Evolutionary conservation across 2,888 invertebrate genomes (phyloP).

Genomic region (Hydrotaea cyrtoneurina): DNA sequence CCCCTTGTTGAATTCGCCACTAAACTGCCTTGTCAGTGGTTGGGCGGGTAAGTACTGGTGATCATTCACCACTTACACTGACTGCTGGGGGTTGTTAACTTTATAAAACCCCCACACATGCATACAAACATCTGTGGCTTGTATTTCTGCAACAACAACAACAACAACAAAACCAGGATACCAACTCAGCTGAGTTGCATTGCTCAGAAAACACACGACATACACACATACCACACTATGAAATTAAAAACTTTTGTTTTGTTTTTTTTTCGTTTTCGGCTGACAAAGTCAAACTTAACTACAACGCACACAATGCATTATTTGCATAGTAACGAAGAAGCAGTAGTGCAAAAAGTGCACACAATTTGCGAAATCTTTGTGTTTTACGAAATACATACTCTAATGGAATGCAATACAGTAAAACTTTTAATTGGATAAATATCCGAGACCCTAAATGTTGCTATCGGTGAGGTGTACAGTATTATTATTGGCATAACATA

Average conservation of each 20-base stretch:
- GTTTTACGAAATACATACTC: neutral
- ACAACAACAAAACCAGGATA: no score
- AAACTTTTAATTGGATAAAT: neutral
- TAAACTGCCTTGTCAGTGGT: no score
- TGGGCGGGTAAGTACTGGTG: no score
- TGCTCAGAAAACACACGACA: neutral
- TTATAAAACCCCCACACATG: neutral
- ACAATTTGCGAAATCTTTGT: neutral
- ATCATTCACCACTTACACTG: no score
- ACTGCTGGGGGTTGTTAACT: no score
- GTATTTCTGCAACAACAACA: neutral
- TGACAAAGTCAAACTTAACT: constrained; percentile 7
- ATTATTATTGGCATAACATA: no score
- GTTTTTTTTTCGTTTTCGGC: neutral
- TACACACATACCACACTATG: constrained; percentile 15
- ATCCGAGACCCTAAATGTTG: no score
- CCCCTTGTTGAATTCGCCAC: no score
- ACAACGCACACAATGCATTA: constrained; percentile 2
- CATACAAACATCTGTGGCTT: neutral
- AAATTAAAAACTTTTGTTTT: constrained; percentile 22
- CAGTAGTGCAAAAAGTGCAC: neutral
- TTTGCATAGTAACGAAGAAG: neutral
- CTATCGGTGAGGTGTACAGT: no score
- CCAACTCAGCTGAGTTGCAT: constrained; percentile 2
- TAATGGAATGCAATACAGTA: neutral